A percentile compares a stretch with the other conserved stretches of the same genome.
phyloP scores from a whole-genome alignment of 1,140 invertebrate genomes.

The Drosophila melanica region DNA sequence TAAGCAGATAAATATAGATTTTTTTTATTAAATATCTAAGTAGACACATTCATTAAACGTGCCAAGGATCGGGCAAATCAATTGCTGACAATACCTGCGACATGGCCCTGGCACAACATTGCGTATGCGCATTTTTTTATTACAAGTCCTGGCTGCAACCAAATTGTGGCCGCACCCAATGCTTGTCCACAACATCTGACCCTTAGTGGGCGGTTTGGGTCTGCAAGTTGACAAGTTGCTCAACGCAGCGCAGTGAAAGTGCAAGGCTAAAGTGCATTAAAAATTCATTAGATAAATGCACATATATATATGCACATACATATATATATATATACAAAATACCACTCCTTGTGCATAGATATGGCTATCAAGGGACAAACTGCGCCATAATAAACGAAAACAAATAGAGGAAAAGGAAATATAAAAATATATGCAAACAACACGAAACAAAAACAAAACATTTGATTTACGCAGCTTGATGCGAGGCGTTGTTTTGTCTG shows the following conservation, averaged over 20 bases:
- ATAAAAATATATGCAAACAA: constrained; percentile 26
- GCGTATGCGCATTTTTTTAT: constrained; percentile 42
- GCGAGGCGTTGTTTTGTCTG: constrained; percentile 36
- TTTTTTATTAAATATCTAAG: neutral
- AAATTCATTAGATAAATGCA: constrained; percentile 69
- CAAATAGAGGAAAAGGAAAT: constrained; percentile 1
- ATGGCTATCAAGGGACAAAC: constrained; percentile 7
- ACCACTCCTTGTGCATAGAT: constrained; percentile 19
- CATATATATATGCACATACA: neutral
- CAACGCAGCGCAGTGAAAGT: constrained; percentile 51
- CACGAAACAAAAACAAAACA: constrained; percentile 59
- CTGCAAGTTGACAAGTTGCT: constrained; percentile 54
- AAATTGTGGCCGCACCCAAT: constrained; percentile 20
- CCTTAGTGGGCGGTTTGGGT: constrained; percentile 17
- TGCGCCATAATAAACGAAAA: constrained; percentile 16
- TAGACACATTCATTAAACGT: constrained; percentile 7
- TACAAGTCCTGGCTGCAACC: constrained; percentile 14
- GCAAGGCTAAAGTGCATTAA: constrained; percentile 73
- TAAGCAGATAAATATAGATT: too few relatives aligned
- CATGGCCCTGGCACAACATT: constrained; percentile 29
- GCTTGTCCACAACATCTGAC: constrained; percentile 17
- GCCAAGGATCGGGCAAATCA: constrained; percentile 31
- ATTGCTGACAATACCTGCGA: constrained; percentile 26
- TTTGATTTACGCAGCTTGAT: constrained; percentile 63
- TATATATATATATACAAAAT: constrained; percentile 13